Percentiles rank a stretch among this genome's conserved stretches.
phyloP scores from a whole-genome alignment of 2,797 vertebrate species.

The Eidolon dupreanum region DNA sequence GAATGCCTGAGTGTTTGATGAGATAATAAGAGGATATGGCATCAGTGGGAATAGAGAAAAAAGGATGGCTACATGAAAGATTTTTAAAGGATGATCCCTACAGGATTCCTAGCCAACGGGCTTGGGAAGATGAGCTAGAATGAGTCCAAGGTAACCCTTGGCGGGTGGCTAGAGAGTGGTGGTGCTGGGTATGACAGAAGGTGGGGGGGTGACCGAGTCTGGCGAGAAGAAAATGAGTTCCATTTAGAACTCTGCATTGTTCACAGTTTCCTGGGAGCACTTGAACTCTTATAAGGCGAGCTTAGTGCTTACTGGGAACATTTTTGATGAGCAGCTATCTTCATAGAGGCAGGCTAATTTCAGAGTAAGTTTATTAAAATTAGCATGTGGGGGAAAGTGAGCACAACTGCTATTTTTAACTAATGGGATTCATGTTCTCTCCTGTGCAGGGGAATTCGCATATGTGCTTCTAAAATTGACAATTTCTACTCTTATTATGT shows the following conservation, averaged over 20 bases:
- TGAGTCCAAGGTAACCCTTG: neutral
- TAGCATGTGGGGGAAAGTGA: constrained; percentile 70
- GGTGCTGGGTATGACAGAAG: neutral
- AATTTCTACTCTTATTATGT: constrained; percentile 72
- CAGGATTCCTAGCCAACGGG: neutral
- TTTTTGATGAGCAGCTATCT: constrained; percentile 73
- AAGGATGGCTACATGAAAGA: neutral
- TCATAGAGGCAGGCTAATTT: constrained; percentile 79
- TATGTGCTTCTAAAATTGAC: constrained; percentile 77
- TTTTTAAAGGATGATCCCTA: neutral
- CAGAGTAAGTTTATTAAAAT: constrained; percentile 82
- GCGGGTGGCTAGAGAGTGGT: neutral
- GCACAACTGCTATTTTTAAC: constrained; percentile 78
- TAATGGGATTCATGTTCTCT: constrained; percentile 78
- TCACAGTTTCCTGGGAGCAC: constrained; percentile 50
- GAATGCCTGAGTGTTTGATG: neutral
- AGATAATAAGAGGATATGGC: neutral
- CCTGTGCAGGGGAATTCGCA: constrained; percentile 67
- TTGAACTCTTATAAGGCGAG: constrained; percentile 63
- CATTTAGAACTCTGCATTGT: neutral
- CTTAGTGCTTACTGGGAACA: constrained; percentile 59
- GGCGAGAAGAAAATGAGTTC: neutral
- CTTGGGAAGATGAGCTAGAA: neutral
- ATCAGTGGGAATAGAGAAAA: neutral
- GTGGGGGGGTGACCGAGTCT: neutral